Evolutionary conservation across 2,888 invertebrate genomes (phyloP), one percentile per base, ranked within the genome.

Genomic region (Orchestes rusci): DNA sequence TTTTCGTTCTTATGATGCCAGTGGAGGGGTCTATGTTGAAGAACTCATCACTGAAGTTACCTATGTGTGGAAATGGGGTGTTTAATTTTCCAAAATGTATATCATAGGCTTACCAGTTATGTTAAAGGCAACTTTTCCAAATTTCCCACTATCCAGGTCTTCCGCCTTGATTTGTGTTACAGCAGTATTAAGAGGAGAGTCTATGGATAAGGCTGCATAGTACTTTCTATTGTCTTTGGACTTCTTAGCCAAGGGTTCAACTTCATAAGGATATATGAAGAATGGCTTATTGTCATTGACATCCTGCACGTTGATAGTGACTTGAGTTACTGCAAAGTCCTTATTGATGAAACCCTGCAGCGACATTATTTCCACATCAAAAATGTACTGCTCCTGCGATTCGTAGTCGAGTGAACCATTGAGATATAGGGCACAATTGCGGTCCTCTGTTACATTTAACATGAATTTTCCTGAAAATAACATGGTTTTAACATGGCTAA

Each of bases 241-340:
- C 5, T 23, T 23, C 10, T 23, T 23, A 23, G n/a, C n/a, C n/a
- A n/a, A n/a, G n/a, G n/a, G n/a, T n/a, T n/a, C n/a, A n/a, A n/a
- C 31, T 20, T 48, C 48, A 44, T 36, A 45, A 10, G 84, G 82
- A 58, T 83, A 86, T 0, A 83, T 67, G 63, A 94, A 95, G 55
- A 78, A 74, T 0, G 95, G 94, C 1, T 76, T 74, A 64, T 94
- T 93, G 63, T 95, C 94, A 63, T 95, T 95, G 1, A 88, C 80
- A 64, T 95, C 94, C 0, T 78, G 72, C 0, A 95, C 83, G 52
- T 86, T 83, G 0, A 95, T 79, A 51, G 84, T 83, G 0, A 94
- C 78, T 56, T 77, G 77, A 0, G 88, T 82, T 16, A 76, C 75
- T 56, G 82, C 84, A 51, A 78, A 79, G 29, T 82, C 81, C 1